Base-by-base conservation (phyloP, 2,888 invertebrate genomes). In the Polymixis flavicincta region DNA sequence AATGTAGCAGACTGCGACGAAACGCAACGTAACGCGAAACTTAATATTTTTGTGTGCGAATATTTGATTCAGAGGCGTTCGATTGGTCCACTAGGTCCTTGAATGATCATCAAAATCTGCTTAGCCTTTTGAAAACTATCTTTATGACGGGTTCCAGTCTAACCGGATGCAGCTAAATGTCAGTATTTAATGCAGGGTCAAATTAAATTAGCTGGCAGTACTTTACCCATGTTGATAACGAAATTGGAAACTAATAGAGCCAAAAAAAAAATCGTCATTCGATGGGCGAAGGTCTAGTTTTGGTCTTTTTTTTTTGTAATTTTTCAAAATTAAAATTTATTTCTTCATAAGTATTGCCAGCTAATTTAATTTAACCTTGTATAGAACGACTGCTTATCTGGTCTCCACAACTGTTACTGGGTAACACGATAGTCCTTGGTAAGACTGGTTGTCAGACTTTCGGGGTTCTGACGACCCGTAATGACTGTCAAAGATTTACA, bases 1-100 rank as follows among this genome's bases (percentile, higher is more conserved):
- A 50, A 37, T 13, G 57, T 48, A 50, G 25, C 57, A 8, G 71
- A 50, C 72, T 37, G 25, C 71, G 57, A 71, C 22, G 8, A 50
- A 48, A 71, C 48, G 17, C 73, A 59, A 73, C 50, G 73, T 73
- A 73, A 73, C 72, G 72, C 59, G 71, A 57, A 37, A 50, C 71
- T 72, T 72, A 42, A 17, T 25, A 22, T 37, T 68, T n/a, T 71
- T 72, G 71, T 72, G 71, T 72, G 71, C 32, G n/a, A 66, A 55
- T 37, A 55, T 66, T 54, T 66, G 11, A 11, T 54, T 17, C 32
- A 54, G 17, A 66, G 28, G 6, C 19, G 50, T 64, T 61, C n/a
- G 25, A 48, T 63, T 32, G 13, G 8, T 64, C 14, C 32, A 3
- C 14, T 57, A 13, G 25, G n/a, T 52, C 7, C 7, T 48, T 61